Evolutionary conservation across 1,140 invertebrate genomes (phyloP).

Genomic region (Nasonia longicornis): DNA sequence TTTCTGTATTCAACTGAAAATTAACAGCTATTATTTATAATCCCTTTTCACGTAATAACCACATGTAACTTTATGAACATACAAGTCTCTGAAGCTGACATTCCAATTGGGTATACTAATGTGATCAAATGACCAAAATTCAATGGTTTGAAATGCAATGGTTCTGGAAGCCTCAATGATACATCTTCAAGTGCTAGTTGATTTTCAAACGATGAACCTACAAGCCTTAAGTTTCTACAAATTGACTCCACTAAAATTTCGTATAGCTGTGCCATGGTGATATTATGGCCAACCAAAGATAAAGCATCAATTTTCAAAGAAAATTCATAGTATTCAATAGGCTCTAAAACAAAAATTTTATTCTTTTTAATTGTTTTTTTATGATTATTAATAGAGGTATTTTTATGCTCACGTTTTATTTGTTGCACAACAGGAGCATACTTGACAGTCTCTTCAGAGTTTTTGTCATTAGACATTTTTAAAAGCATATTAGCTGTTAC

Average conservation of each 20-base stretch:
- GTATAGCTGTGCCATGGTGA: conserved; percentile 75
- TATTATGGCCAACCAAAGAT: conserved; percentile 76
- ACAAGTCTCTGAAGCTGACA: conserved; percentile 75
- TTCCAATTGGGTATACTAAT: conserved; percentile 75
- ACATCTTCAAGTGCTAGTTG: conserved; percentile 66
- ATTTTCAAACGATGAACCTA: conserved; percentile 73
- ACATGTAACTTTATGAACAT: conserved; percentile 59
- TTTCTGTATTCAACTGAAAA: conserved; percentile 74
- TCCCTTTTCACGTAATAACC: neutral
- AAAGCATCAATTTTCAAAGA: conserved; percentile 78
- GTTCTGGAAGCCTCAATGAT: conserved; percentile 53
- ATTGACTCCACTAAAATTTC: conserved; percentile 80
- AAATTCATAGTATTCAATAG: conserved; percentile 68
- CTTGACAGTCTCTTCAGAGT: conserved; percentile 56
- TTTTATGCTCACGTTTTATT: conserved; percentile 63
- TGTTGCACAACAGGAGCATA: conserved; percentile 70
- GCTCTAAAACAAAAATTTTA: conserved; percentile 62
- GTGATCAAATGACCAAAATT: conserved; percentile 82
- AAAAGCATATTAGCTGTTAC: conserved; percentile 66
- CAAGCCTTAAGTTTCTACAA: conserved; percentile 75
- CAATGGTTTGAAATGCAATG: conserved; percentile 68
- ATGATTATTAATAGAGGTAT: conserved; percentile 23
- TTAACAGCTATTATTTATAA: neutral
- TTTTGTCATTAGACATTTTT: conserved; percentile 63
- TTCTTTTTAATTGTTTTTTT: neutral